Evolutionary conservation across 2,888 invertebrate genomes (phyloP).

Genomic region (Acronicta aceris): DNA sequence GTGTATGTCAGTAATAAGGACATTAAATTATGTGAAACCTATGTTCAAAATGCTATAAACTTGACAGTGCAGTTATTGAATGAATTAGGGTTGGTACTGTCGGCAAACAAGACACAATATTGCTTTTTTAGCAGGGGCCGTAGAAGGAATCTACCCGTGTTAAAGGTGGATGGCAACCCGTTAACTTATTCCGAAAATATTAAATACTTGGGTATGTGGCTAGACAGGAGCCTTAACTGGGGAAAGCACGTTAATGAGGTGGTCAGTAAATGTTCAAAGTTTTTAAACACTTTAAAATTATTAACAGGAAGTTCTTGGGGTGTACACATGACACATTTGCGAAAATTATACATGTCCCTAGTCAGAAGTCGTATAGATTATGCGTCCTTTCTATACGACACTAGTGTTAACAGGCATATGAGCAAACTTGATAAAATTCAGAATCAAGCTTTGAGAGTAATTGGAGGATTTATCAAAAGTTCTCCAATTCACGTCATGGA

Average conservation of each 20-base stretch:
- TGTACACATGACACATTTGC: constrained; percentile 7
- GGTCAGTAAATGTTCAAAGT: constrained; percentile 5
- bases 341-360: constrained; percentile 9
- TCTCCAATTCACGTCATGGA: constrained; percentile 17
- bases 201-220: neutral
- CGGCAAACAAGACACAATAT: neutral
- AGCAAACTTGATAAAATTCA: constrained; percentile 15
- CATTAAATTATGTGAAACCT: neutral
- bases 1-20: neutral
- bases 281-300: constrained; percentile 12
- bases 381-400: constrained; percentile 3
- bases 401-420: constrained; percentile 6
- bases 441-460: constrained; percentile 10
- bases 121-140: neutral
- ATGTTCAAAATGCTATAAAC: constrained; percentile 2
- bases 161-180: neutral
- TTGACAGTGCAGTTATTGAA: neutral
- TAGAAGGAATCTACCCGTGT: neutral
- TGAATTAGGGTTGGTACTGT: constrained; percentile 7
- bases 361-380: constrained; percentile 13
- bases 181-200: neutral
- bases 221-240: constrained; percentile 1
- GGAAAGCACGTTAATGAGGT: constrained; percentile 9
- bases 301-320: constrained; percentile 5
- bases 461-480: constrained; percentile 13